phyloP scores from a whole-genome alignment of 1,140 invertebrate genomes.

The Dinothrombium tinctorium region DNA sequence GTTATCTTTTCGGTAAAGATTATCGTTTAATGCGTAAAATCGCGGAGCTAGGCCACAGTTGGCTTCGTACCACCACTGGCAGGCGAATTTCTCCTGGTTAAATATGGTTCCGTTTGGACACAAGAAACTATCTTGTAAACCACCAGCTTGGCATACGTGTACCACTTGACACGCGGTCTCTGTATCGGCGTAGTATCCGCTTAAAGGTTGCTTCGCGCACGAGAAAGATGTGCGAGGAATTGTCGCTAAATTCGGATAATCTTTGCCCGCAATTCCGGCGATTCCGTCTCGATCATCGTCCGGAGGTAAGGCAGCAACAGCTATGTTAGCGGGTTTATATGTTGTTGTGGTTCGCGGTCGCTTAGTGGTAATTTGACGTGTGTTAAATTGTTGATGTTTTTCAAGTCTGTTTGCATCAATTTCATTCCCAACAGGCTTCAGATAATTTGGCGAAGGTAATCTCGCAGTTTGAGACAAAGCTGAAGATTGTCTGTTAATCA shows the following conservation, averaged over 20 bases:
- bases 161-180: constrained; percentile 62
- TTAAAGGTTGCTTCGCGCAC: constrained; percentile 16
- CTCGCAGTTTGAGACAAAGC: too few relatives aligned
- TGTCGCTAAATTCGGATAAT: constrained; percentile 14
- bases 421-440: too few relatives aligned
- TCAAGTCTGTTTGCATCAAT: too few relatives aligned
- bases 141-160: constrained; percentile 30
- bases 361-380: too few relatives aligned
- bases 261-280: constrained; percentile 13
- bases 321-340: too few relatives aligned
- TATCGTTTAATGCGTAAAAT: constrained; percentile 19
- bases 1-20: too few relatives aligned
- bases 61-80: constrained; percentile 29
- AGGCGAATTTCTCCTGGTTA: constrained; percentile 28
- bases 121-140: constrained; percentile 25
- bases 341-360: too few relatives aligned
- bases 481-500: too few relatives aligned
- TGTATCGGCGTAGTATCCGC: constrained; percentile 20
- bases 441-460: too few relatives aligned
- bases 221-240: constrained; percentile 20
- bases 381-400: too few relatives aligned
- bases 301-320: too few relatives aligned
- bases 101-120: constrained; percentile 30
- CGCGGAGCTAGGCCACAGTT: constrained; percentile 21
- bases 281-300: constrained; percentile 15